Evolutionary conservation across 2,113 vertebrate species (phyloP).

Genomic region (Mionectes macconnelli): DNA sequence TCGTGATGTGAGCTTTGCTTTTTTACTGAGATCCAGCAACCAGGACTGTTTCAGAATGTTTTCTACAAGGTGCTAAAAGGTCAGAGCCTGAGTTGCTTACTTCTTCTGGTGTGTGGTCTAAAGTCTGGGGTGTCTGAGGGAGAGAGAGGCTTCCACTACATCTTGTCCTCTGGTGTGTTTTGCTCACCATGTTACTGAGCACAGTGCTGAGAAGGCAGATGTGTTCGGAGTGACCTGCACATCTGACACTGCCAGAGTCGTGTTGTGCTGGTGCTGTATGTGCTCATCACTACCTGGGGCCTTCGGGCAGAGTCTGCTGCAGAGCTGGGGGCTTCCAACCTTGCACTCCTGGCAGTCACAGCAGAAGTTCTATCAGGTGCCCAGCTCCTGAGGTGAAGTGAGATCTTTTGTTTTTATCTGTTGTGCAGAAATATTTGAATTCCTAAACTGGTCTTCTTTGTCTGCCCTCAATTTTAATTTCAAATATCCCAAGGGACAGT

Average conservation of each 20-base stretch:
- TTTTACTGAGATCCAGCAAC: not conserved
- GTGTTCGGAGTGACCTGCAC: not conserved
- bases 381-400: not conserved
- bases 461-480: not conserved
- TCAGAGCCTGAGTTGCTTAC: not conserved
- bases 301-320: not conserved
- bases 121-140: not conserved
- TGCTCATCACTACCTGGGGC: fast-evolving
- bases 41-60: not conserved
- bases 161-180: not conserved
- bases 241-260: not conserved
- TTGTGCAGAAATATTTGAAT: not conserved
- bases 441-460: not conserved
- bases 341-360: not conserved
- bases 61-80: not conserved
- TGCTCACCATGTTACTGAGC: not conserved
- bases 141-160: not conserved
- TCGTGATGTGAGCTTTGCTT: not conserved
- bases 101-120: not conserved
- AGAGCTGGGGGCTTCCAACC: not conserved
- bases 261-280: fast-evolving
- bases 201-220: not conserved
- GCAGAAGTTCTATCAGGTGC: not conserved
- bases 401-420: not conserved
- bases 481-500: not conserved